These are phyloP conservation scores for Caenorhabditis sp. DNA, from an alignment of 2,888 invertebrate genomes.

Conservation along the genomic window DNA sequence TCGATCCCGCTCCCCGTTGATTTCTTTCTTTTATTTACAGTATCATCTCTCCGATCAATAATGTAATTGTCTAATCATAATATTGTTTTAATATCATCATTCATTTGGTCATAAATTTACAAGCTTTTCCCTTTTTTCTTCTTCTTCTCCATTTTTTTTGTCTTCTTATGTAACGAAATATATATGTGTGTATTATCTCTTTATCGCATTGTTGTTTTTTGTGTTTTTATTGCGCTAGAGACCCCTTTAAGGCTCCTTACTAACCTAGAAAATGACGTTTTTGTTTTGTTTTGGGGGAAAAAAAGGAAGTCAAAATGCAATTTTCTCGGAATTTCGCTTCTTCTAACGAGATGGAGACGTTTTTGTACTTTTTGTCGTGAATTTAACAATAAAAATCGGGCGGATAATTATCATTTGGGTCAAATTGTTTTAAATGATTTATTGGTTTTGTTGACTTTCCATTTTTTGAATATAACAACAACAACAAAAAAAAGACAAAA, in stretches of 20 bases:
- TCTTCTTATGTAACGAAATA: background rate
- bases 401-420: background rate
- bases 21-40: background rate
- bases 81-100: background rate
- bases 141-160: too few relatives aligned
- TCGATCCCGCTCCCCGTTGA: too few relatives aligned
- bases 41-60: background rate
- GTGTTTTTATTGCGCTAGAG: too few relatives aligned
- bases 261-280: too few relatives aligned
- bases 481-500: too few relatives aligned
- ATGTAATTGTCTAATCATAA: background rate
- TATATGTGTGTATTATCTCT: background rate
- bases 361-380: too few relatives aligned
- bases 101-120: background rate
- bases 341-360: conserved; percentile 1
- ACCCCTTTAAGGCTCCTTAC: too few relatives aligned
- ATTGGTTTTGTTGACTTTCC: background rate
- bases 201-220: background rate
- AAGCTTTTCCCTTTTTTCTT: background rate
- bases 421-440: conserved; percentile 1
- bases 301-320: background rate
- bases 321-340: background rate
- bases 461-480: too few relatives aligned
- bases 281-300: background rate
- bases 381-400: background rate